Conservation (phyloP, 2,888 invertebrate genomes). For the Noctua janthe region DNA sequence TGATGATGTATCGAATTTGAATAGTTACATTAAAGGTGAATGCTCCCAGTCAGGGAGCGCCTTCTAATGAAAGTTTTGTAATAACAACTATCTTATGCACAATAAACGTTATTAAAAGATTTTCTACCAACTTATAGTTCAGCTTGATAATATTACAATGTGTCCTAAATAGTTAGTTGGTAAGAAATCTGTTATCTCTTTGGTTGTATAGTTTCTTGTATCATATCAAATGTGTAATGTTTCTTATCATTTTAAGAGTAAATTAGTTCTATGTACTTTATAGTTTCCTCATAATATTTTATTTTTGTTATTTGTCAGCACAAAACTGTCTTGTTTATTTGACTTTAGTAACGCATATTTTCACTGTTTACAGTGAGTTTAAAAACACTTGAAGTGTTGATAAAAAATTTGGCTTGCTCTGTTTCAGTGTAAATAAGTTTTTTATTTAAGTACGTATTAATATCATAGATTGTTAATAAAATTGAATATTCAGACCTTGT, state of each 20-base stretch:
- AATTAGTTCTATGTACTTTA: neutral
- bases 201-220: constrained; percentile 3
- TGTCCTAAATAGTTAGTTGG: neutral
- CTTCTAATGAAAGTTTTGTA: neutral
- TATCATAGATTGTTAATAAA: constrained; percentile 8
- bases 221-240: constrained; percentile 24
- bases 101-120: neutral
- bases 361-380: neutral
- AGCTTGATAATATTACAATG: neutral
- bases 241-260: constrained; percentile 14
- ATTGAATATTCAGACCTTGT: neutral
- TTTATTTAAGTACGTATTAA: constrained; percentile 7
- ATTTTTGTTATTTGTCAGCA: constrained; percentile 9
- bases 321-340: constrained; percentile 18
- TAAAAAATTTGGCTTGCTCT: neutral
- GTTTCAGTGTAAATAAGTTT: constrained; percentile 13
- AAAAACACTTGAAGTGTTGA: neutral
- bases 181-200: neutral
- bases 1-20: neutral
- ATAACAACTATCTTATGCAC: neutral
- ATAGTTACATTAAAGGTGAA: neutral
- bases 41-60: neutral
- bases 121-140: neutral
- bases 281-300: constrained; percentile 3
- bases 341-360: constrained; percentile 2